Conservation (phyloP, 1,140 invertebrate species). For the Lucilia cuprina region DNA sequence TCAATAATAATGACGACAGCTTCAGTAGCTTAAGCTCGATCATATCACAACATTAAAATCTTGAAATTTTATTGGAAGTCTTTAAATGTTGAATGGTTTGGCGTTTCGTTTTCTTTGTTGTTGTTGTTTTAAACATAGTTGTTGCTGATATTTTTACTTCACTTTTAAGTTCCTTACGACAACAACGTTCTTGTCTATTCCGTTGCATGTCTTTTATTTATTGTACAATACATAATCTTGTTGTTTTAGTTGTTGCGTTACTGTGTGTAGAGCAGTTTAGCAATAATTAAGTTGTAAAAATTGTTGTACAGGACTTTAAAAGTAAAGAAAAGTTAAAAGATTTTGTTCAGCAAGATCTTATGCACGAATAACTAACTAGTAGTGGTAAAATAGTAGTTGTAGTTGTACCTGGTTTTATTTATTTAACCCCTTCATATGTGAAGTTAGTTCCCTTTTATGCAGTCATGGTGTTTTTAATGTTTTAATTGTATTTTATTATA, state of each 20-base stretch:
- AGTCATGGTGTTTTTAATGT: neutral
- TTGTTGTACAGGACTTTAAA: conserved; percentile 40
- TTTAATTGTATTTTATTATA: neutral
- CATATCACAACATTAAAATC: conserved; percentile 35
- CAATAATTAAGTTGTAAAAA: conserved; percentile 63
- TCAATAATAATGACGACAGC: conserved; percentile 51
- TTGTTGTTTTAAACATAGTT: too few species aligned
- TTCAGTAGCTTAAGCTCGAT: conserved; percentile 32
- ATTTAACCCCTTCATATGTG: too few species aligned
- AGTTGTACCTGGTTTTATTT: too few species aligned
- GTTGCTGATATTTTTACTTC: too few species aligned
- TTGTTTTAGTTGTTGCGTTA: conserved; percentile 36
- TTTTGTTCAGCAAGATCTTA: neutral
- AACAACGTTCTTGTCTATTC: conserved; percentile 41
- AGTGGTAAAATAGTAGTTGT: too few species aligned
- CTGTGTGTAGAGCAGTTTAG: conserved; percentile 50
- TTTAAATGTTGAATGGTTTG: conserved; percentile 4
- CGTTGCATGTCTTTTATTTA: conserved; percentile 43
- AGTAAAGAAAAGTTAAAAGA: conserved; percentile 51
- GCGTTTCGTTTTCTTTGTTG: neutral
- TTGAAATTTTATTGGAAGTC: conserved; percentile 22
- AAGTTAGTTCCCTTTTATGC: neutral
- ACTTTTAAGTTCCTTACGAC: neutral
- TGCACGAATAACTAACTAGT: too few species aligned
- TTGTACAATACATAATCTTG: conserved; percentile 25